phyloP scores from a whole-genome alignment of 2,113 vertebrate species.

The Oxygymnocypris stewartii region DNA sequence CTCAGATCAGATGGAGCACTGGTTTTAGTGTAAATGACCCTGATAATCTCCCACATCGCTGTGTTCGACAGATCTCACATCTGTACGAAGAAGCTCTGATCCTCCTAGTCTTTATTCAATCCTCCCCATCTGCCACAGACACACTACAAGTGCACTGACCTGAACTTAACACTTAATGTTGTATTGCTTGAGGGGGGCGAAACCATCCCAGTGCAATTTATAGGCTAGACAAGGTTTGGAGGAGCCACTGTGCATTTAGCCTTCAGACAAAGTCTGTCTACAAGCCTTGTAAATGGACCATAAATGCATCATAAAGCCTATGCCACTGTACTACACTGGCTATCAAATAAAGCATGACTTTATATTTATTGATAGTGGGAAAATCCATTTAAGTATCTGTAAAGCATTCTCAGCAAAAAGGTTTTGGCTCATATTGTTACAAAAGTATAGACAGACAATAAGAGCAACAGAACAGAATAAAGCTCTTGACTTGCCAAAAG shows the following conservation, averaged over 20 bases:
- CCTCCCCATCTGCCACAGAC: conserved; percentile 36
- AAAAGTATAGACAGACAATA: conserved; percentile 1
- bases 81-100: conserved; percentile 49
- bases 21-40: conserved; percentile 23
- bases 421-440: conserved; percentile 1
- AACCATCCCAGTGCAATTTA: conserved; percentile 53
- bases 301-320: conserved; percentile 37
- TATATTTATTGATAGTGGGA: conserved; percentile 6
- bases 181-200: conserved; percentile 46
- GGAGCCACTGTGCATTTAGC: conserved; percentile 57
- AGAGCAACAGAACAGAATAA: background rate
- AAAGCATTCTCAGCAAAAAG: conserved; percentile 10
- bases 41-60: conserved; percentile 32
- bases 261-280: conserved; percentile 48
- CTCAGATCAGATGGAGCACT: conserved; percentile 11
- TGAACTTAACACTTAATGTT: conserved; percentile 58
- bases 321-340: background rate
- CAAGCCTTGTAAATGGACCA: conserved; percentile 36
- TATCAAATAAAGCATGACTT: conserved; percentile 23
- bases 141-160: conserved; percentile 64
- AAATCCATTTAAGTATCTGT: conserved; percentile 12
- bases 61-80: conserved; percentile 35
- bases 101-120: conserved; percentile 30
- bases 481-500: background rate
- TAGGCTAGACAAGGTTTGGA: conserved; percentile 49